These are phyloP conservation scores for Cephus nigrinus DNA, from an alignment of 2,888 invertebrate species.

Conservation along the genomic window DNA sequence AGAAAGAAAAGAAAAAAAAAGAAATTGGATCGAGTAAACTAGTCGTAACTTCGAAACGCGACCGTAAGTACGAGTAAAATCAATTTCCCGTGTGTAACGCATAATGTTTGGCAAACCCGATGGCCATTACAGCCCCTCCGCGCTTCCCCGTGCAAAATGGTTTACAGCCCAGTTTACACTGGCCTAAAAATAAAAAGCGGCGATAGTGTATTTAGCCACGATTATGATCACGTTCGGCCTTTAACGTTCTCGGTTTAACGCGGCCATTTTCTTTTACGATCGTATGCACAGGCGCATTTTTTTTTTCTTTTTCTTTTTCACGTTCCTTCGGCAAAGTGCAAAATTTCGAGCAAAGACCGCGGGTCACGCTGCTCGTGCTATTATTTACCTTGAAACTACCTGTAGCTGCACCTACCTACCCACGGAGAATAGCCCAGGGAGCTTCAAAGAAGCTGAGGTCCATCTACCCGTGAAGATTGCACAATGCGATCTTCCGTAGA, in stretches of 20 bases:
- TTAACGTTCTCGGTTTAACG: neutral
- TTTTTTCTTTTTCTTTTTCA: too few relatives aligned
- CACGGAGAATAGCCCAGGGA: neutral
- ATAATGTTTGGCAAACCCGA: constrained; percentile 1
- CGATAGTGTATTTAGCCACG: constrained; percentile 1
- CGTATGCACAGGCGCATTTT: neutral
- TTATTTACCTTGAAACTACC: neutral
- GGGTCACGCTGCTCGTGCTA: neutral
- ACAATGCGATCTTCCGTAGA: neutral
- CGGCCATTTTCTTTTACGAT: neutral
- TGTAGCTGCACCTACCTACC: neutral
- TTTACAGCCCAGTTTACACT: constrained; percentile 13
- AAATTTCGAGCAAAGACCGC: neutral
- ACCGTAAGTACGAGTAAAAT: neutral
- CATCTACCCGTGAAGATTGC: neutral
- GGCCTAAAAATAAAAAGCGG: constrained; percentile 14
- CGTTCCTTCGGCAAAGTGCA: neutral
- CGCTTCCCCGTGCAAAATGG: neutral
- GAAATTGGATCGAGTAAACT: neutral
- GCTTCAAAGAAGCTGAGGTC: neutral
- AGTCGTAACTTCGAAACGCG: neutral
- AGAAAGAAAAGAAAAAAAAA: too few relatives aligned
- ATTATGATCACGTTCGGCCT: neutral
- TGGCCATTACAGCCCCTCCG: neutral
- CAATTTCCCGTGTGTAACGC: neutral